Conservation (phyloP, 2,888 invertebrate species). For the Blomia tropicalis region DNA sequence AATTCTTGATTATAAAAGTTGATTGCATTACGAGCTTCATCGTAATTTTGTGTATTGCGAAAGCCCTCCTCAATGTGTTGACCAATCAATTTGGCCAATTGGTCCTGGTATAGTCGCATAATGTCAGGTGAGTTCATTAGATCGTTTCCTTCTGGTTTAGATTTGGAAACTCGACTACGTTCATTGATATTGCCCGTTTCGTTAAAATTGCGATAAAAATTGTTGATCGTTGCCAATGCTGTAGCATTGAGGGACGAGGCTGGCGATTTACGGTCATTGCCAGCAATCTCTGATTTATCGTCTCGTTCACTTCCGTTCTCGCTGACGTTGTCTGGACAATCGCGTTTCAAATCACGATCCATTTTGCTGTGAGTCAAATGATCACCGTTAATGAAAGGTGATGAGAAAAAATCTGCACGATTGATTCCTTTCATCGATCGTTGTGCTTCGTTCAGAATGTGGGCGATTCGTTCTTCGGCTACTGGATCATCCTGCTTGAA, state of each 20-base stretch:
- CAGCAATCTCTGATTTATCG: constrained; percentile 4
- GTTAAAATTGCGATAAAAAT: constrained; percentile 14
- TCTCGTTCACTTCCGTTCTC: constrained; percentile 23
- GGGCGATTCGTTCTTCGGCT: constrained; percentile 79
- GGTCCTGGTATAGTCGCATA: constrained; percentile 82
- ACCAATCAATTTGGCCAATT: constrained; percentile 76
- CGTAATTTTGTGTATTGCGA: constrained; percentile 42
- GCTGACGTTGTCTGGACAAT: constrained; percentile 5
- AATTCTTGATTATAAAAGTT: constrained; percentile 86
- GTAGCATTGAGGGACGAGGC: constrained; percentile 4
- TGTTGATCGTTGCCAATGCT: constrained; percentile 12
- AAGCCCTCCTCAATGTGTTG: constrained; percentile 32
- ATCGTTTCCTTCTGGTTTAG: constrained; percentile 38
- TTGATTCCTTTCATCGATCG: constrained; percentile 52
- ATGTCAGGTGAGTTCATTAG: constrained; percentile 94
- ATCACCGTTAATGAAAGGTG: constrained; percentile 19
- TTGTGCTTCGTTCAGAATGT: constrained; percentile 80
- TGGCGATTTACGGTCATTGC: constrained; percentile 13
- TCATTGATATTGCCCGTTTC: neutral
- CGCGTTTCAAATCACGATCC: neutral
- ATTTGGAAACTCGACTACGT: neutral
- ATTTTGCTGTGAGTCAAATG: neutral
- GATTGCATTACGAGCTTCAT: constrained; percentile 71
- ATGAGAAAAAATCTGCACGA: constrained; percentile 12
- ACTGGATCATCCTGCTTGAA: constrained; percentile 47